Evolutionary conservation across 92 coral and sea anemone genomes (phyloP).

Genomic region (Phenganax marumi): DNA sequence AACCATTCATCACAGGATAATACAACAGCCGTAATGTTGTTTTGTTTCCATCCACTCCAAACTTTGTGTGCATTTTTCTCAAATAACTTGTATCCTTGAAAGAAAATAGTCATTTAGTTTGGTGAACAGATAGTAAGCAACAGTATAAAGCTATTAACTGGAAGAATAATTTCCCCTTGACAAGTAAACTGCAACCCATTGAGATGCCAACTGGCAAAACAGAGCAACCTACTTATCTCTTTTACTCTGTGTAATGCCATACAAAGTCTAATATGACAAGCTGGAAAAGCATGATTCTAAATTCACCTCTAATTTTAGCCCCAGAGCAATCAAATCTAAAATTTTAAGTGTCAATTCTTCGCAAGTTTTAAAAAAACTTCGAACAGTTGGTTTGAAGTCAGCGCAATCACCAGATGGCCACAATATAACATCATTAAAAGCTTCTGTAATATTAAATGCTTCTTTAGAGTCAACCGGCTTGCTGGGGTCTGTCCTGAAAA

Average conservation of each 20-base stretch:
- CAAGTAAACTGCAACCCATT: too few species aligned
- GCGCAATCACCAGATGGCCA: constrained; percentile 74
- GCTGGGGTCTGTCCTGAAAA: constrained; percentile 66
- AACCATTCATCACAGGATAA: constrained; percentile 75
- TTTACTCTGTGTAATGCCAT: too few species aligned
- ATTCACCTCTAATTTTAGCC: constrained; percentile 68
- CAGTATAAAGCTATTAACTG: neutral
- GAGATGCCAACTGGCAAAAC: too few species aligned
- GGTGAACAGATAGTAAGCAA: neutral
- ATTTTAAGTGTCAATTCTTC: constrained; percentile 61
- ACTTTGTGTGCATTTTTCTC: constrained; percentile 46
- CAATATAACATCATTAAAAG: constrained; percentile 48
- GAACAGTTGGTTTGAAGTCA: constrained; percentile 56
- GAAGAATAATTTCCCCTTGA: neutral
- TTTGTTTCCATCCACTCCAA: constrained; percentile 56
- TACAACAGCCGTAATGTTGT: constrained; percentile 74
- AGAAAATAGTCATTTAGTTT: neutral
- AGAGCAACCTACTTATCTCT: too few species aligned
- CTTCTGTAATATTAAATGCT: constrained; percentile 67
- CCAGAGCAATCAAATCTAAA: constrained; percentile 66
- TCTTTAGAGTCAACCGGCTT: constrained; percentile 85
- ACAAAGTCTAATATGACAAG: too few species aligned
- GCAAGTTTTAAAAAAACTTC: constrained; percentile 58
- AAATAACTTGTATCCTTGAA: constrained; percentile 65
- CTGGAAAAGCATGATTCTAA: neutral